phyloP scores from a whole-genome alignment of 2,888 invertebrate species.

The Antheraea yamamai region DNA sequence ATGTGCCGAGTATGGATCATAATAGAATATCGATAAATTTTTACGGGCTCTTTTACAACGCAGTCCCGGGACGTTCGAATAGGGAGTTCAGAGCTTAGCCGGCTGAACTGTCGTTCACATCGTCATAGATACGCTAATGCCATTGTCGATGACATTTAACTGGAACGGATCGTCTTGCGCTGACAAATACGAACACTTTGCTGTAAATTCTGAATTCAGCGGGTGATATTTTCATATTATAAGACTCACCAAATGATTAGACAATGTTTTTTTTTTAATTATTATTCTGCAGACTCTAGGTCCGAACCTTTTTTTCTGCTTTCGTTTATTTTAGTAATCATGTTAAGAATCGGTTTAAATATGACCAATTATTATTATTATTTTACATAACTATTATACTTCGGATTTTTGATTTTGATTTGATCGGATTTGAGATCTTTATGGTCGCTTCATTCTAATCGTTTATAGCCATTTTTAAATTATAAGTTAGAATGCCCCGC shows the following conservation, averaged over 20 bases:
- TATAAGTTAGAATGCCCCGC: no score
- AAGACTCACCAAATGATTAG: neutral
- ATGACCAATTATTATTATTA: no score
- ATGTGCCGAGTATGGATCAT: constrained; percentile 1
- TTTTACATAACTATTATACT: no score
- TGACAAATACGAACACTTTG: neutral
- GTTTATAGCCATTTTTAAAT: no score
- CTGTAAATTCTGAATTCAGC: neutral
- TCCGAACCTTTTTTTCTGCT: no score
- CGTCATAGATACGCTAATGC: neutral
- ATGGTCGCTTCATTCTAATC: no score
- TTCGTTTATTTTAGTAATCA: no score
- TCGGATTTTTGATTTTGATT: no score
- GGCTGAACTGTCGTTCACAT: constrained; percentile 2
- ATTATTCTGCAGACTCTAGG: no score
- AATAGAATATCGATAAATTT: constrained; percentile 4
- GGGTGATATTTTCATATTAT: neutral
- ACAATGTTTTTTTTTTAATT: no score
- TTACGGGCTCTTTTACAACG: constrained; percentile 1
- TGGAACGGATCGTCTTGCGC: neutral
- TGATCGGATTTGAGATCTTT: no score
- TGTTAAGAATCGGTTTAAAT: no score
- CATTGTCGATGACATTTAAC: constrained; percentile 1
- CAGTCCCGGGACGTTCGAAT: constrained; percentile 3
- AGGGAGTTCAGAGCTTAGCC: neutral